A percentile compares a stretch with the other conserved stretches of the same genome.
phyloP scores from a whole-genome alignment of 2,113 vertebrate genomes.

The Xenopus borealis region DNA sequence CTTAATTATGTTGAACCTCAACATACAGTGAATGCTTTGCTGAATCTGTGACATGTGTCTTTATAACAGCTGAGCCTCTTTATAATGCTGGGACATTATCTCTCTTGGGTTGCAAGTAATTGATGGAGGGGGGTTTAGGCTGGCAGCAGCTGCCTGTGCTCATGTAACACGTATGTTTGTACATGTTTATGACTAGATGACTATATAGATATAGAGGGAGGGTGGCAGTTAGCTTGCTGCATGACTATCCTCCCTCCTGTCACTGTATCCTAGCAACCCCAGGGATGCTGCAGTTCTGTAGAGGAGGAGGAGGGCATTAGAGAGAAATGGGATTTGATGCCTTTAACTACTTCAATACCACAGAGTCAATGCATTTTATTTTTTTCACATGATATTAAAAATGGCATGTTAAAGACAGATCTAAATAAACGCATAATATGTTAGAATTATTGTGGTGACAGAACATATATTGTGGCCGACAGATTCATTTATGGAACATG shows the following conservation, averaged over 20 bases:
- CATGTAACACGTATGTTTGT: constrained; percentile 8
- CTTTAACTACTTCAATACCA: constrained; percentile 12
- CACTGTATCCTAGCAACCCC: constrained; percentile 38
- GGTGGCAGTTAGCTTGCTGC: constrained; percentile 1
- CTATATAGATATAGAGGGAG: not conserved
- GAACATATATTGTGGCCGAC: too few species aligned
- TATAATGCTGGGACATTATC: constrained; percentile 8
- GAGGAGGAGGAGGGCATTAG: constrained; percentile 13
- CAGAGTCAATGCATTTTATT: too few species aligned
- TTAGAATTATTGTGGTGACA: too few species aligned
- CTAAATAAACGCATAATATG: too few species aligned
- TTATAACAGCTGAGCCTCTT: not conserved
- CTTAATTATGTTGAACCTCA: too few species aligned
- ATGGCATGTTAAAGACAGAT: too few species aligned
- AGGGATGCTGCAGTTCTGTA: constrained; percentile 24
- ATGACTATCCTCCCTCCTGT: not conserved
- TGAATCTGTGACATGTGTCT: not conserved
- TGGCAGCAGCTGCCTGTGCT: constrained; percentile 27
- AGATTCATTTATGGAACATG: too few species aligned
- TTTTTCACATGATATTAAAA: too few species aligned
- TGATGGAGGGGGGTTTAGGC: constrained; percentile 12
- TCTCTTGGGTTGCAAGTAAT: constrained; percentile 15
- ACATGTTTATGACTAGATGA: not conserved
- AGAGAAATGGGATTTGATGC: not conserved
- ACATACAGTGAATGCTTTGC: too few species aligned